phyloP scores from a whole-genome alignment of 2,888 invertebrate genomes.

The Colostygia pectinataria region DNA sequence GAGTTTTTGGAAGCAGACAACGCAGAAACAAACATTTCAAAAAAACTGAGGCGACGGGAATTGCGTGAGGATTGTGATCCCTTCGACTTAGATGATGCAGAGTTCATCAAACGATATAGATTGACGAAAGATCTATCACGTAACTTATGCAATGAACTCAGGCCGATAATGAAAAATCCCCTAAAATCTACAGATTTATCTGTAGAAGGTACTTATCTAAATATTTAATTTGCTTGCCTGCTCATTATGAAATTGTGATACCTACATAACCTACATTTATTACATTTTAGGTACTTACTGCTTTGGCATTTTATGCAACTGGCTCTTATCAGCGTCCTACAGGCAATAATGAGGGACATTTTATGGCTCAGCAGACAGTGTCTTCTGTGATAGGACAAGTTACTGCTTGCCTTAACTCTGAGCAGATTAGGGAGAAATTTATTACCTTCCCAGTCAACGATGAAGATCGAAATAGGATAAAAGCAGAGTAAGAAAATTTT shows the following conservation, averaged over 20 bases:
- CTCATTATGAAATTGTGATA: neutral
- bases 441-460: neutral
- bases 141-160: neutral
- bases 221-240: too few species aligned
- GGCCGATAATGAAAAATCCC: neutral
- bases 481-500: neutral
- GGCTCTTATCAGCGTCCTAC: neutral
- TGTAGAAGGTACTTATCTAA: neutral
- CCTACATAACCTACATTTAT: neutral
- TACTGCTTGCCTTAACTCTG: neutral
- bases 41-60: neutral
- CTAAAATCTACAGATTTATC: neutral
- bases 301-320: neutral
- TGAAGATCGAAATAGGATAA: neutral
- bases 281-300: neutral
- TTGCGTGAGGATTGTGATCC: neutral
- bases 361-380: conserved; percentile 1
- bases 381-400: neutral
- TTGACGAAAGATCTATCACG: neutral
- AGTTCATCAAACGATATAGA: neutral
- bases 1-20: neutral
- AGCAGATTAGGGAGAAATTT: neutral
- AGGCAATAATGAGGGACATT: neutral
- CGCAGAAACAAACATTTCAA: neutral
- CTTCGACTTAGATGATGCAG: neutral